These are phyloP conservation scores for Aegotheles bennettii DNA, from an alignment of 2,113 vertebrate genomes.

Conservation along the genomic window DNA sequence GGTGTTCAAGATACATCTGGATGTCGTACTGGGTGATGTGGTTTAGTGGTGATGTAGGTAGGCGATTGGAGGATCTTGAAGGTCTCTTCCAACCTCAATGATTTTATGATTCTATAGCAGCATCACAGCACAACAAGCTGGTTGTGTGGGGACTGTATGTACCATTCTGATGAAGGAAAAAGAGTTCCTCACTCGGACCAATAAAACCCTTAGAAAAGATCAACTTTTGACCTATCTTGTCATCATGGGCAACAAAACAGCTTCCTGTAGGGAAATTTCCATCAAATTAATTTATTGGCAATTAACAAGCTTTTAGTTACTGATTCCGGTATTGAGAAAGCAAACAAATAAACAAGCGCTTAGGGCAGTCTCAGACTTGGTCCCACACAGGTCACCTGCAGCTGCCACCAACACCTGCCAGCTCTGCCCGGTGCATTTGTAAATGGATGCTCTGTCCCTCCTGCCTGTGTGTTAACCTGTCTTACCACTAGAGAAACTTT, in stretches of 20 bases:
- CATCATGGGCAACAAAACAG: not conserved
- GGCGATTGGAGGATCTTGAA: no score
- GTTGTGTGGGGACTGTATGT: not conserved
- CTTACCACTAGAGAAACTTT: not conserved
- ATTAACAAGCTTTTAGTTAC: not conserved
- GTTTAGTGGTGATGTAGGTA: no score
- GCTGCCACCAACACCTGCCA: not conserved
- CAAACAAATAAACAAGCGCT: not conserved
- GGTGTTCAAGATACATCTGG: no score
- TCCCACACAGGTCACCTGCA: not conserved
- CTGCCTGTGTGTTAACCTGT: not conserved
- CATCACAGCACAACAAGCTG: not conserved
- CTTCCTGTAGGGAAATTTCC: not conserved
- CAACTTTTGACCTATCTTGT: not conserved
- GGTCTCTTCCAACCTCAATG: no score
- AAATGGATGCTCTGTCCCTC: not conserved
- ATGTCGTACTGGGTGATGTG: no score
- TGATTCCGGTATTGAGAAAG: not conserved
- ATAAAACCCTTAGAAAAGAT: not conserved
- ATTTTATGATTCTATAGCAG: no score
- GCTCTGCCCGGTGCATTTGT: fast-evolving
- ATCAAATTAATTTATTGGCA: not conserved
- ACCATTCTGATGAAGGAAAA: not conserved
- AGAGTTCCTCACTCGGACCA: fast-evolving
- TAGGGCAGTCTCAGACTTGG: not conserved